A percentile compares a stretch with the other conserved stretches of the same genome.
Conservation (phyloP, 2,888 invertebrate species). For the Catocala fraxini region DNA sequence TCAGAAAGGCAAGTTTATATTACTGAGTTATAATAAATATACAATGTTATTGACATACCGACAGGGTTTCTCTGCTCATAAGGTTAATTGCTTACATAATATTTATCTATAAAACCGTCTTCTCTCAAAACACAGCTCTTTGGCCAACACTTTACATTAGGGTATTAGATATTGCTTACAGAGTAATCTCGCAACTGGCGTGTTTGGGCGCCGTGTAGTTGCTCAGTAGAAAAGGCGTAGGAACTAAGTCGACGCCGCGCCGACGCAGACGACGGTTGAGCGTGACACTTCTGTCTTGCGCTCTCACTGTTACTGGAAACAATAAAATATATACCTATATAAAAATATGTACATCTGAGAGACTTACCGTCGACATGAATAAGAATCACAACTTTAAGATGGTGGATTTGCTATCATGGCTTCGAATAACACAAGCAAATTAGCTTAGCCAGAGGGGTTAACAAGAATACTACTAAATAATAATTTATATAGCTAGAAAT, state of each 20-base stretch:
- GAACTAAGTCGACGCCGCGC: constrained; percentile 78
- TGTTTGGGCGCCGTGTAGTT: constrained; percentile 74
- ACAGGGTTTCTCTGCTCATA: no score
- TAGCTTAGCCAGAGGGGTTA: no score
- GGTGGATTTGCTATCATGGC: no score
- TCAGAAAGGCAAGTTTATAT: no score
- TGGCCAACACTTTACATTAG: not conserved
- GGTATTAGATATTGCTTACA: constrained; percentile 46
- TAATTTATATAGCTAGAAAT: no score
- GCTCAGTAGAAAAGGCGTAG: constrained; percentile 84
- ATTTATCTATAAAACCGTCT: not conserved
- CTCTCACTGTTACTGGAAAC: constrained; percentile 53
- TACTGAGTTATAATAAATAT: no score
- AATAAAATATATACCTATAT: not conserved
- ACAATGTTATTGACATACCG: no score
- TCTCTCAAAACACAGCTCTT: constrained; percentile 6
- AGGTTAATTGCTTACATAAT: not conserved
- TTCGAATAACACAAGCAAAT: no score
- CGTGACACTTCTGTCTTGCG: constrained; percentile 63
- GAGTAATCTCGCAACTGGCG: constrained; percentile 73
- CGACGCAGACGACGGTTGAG: constrained; percentile 64
- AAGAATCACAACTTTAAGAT: no score
- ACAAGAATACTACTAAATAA: no score
- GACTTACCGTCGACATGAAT: no score
- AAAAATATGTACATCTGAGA: no score